phyloP scores from a whole-genome alignment of 2,113 vertebrate species.

The Seriola dumerili region DNA sequence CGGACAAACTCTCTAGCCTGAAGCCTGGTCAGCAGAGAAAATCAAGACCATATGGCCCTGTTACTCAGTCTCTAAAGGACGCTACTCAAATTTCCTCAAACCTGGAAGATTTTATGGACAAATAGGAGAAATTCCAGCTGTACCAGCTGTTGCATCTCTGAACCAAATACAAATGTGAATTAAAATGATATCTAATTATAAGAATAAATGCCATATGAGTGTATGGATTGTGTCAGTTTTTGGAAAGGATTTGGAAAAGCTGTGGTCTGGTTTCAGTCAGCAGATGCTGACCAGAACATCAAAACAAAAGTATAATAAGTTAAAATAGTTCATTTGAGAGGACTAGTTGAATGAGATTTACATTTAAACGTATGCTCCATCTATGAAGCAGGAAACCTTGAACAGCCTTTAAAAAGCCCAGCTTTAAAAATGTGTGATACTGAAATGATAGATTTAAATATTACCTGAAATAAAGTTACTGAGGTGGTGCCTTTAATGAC shows the following conservation, averaged over 20 bases:
- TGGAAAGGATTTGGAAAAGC: background rate
- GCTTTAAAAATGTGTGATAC: background rate
- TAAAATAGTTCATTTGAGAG: background rate
- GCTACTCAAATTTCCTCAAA: slow-evolving; percentile 39
- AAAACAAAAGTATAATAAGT: background rate
- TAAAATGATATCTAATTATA: background rate
- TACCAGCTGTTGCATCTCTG: background rate
- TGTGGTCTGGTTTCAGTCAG: slow-evolving; percentile 2
- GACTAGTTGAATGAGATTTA: background rate
- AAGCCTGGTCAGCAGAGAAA: slow-evolving; percentile 37
- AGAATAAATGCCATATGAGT: slow-evolving; percentile 16
- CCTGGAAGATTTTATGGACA: slow-evolving; percentile 42
- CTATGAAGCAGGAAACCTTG: background rate
- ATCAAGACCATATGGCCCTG: slow-evolving; percentile 52
- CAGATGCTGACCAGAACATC: background rate
- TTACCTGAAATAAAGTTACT: background rate
- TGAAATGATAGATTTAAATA: background rate
- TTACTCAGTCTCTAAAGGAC: slow-evolving; percentile 3
- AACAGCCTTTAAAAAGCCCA: background rate
- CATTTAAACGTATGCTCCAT: background rate
- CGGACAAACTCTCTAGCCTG: slow-evolving; percentile 9
- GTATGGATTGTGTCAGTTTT: slow-evolving; percentile 6
- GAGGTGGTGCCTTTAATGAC: background rate
- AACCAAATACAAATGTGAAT: slow-evolving; percentile 43
- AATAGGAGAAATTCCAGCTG: slow-evolving; percentile 23